phyloP scores from a whole-genome alignment of 2,888 invertebrate species.

The Nasonia oneida region DNA sequence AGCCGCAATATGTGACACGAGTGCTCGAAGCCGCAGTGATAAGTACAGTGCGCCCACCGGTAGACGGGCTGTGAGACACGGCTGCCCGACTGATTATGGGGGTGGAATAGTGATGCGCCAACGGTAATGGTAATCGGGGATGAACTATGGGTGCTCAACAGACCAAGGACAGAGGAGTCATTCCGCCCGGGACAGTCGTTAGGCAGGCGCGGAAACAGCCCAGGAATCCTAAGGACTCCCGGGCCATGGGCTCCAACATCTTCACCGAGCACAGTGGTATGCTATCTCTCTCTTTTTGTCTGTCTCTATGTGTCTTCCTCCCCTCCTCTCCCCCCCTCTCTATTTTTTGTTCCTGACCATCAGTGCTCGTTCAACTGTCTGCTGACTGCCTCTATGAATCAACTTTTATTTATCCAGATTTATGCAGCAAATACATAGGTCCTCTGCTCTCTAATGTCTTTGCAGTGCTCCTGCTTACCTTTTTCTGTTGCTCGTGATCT shows the following conservation, averaged over 20 bases:
- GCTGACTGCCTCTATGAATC: conserved; percentile 17
- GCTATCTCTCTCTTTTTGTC: background rate
- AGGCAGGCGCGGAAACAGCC: conserved; percentile 89
- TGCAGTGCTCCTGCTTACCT: background rate
- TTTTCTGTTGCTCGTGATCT: background rate
- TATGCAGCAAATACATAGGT: background rate
- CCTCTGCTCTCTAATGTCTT: background rate
- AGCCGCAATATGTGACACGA: conserved; percentile 61
- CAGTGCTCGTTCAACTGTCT: background rate
- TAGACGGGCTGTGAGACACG: background rate
- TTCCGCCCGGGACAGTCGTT: conserved; percentile 85
- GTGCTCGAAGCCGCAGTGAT: background rate
- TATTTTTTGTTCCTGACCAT: background rate
- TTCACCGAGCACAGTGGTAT: conserved; percentile 97
- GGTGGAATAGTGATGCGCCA: conserved; percentile 43
- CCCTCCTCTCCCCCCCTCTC: background rate
- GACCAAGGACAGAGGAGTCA: conserved; percentile 93
- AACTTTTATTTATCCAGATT: background rate
- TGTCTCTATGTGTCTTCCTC: background rate
- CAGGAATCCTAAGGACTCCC: conserved; percentile 89
- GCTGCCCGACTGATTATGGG: conserved; percentile 39
- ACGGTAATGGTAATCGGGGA: conserved; percentile 78
- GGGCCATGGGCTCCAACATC: conserved; percentile 92
- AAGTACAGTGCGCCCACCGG: background rate
- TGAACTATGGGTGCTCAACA: conserved; percentile 92